phyloP scores from a whole-genome alignment of 2,113 vertebrate species.

The Charina bottae region DNA sequence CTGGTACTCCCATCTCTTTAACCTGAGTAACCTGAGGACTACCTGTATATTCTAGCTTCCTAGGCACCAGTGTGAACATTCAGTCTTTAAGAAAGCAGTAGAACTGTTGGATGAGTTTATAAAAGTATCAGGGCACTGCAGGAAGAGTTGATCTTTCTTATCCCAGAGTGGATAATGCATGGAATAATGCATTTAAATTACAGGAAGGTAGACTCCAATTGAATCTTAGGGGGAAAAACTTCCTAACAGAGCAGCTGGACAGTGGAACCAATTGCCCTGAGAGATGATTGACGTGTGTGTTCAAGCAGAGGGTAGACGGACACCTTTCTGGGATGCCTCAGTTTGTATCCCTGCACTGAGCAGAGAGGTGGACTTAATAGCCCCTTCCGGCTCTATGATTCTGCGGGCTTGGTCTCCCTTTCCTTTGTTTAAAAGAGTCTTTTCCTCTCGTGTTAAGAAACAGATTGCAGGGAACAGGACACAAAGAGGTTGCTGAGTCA shows the following conservation, averaged over 20 bases:
- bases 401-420: neutral
- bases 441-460: conserved; percentile 10
- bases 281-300: neutral
- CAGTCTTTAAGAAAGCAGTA: neutral
- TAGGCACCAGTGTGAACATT: neutral
- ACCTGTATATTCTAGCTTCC: neutral
- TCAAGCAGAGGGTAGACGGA: neutral
- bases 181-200: neutral
- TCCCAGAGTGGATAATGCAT: neutral
- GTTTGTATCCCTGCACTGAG: neutral
- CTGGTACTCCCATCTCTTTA: no score
- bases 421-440: neutral
- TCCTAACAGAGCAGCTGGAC: neutral
- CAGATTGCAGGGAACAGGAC: conserved; percentile 35
- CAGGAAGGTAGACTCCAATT: neutral
- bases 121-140: neutral
- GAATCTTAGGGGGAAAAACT: neutral
- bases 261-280: neutral
- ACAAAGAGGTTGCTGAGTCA: conserved; percentile 65
- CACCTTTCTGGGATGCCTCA: neutral
- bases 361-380: neutral
- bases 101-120: neutral
- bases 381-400: neutral
- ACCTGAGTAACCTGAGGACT: neutral
- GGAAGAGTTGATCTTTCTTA: neutral